Evolutionary conservation across 2,888 invertebrate species (phyloP), one percentile per base, ranked within the genome.

Genomic region (Lasioglossum villosulum): DNA sequence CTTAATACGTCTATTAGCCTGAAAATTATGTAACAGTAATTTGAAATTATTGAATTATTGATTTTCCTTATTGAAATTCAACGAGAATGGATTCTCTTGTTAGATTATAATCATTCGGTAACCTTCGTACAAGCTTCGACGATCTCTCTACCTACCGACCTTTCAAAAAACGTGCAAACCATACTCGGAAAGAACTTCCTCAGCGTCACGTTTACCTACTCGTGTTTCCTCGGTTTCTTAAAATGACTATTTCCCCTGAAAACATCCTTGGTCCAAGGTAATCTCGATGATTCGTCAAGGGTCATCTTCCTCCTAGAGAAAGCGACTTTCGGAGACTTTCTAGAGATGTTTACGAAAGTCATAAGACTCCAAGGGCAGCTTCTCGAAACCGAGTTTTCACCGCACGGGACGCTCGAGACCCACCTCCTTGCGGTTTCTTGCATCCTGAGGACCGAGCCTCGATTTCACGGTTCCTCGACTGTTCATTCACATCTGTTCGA

Each of bases 331-430:
- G 68, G 56, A 34, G 77, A 66, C 84, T 85, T 90, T 86, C 83
- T 78, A 74, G 63, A 79, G 80, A 86, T 91, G 89, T 90, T 91
- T 91, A 91, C 88, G 86, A 90, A 91, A 91, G 88, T 88, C 84
- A 89, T 89, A 83, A 92, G 87, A 74, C 70, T 68, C 86, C 86
- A 89, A 90, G 91, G 89, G 86, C 88, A 59, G 86, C 73, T 37
- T 76, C 73, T 82, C 86, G 86, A 89, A 90, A 88, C 82, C 85
- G 78, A 85, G 78, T 91, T 90, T 90, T 89, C 90, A 89, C 89
- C 88, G 82, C 88, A 82, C 68, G 45, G 75, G 23, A 82, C 78
- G 76, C 59, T 56, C 77, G 56, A 63, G 56, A 63, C 75, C 48
- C 71, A 75, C 74, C 83, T 72, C 78, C 76, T 71, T 88, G 89